These are phyloP conservation scores for Brachyptera risi DNA, from an alignment of 2,888 invertebrate species.

Conservation along the genomic window DNA sequence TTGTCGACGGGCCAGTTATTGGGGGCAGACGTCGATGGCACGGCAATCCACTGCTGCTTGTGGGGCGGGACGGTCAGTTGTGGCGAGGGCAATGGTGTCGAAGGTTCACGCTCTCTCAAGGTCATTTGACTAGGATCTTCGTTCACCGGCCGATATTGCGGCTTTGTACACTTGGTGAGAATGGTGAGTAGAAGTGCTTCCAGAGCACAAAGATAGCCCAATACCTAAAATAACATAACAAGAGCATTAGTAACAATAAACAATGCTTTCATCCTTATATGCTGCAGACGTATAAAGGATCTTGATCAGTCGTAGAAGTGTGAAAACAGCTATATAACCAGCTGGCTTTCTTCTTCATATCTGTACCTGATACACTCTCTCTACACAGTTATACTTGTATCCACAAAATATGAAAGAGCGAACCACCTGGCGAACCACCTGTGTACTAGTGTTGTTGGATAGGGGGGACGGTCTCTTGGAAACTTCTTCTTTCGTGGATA, in stretches of 20 bases:
- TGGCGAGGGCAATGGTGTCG: slow-evolving; percentile 34
- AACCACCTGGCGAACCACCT: too few relatives aligned
- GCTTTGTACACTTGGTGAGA: slow-evolving; percentile 53
- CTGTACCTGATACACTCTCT: too few relatives aligned
- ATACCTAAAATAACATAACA: slow-evolving; percentile 47
- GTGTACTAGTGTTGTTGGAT: too few relatives aligned
- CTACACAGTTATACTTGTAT: too few relatives aligned
- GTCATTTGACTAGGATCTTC: slow-evolving; percentile 59
- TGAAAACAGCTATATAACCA: too few relatives aligned
- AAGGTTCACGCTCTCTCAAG: slow-evolving; percentile 44
- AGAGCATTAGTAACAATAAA: background rate
- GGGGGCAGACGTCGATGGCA: slow-evolving; percentile 27
- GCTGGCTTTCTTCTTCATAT: too few relatives aligned
- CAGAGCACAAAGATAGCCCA: slow-evolving; percentile 58
- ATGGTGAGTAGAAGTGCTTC: slow-evolving; percentile 56
- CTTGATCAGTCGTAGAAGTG: too few relatives aligned
- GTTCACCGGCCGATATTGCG: slow-evolving; percentile 57
- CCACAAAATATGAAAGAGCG: too few relatives aligned
- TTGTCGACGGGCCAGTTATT: slow-evolving; percentile 38
- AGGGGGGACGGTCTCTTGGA: too few relatives aligned
- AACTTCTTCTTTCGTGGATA: too few relatives aligned
- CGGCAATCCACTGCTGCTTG: slow-evolving; percentile 21
- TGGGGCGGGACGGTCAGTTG: slow-evolving; percentile 45
- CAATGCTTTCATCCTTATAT: too few relatives aligned
- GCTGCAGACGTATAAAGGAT: too few relatives aligned